Base-by-base conservation (phyloP, 2,797 vertebrate genomes). In the Brachyalestes nurse region DNA sequence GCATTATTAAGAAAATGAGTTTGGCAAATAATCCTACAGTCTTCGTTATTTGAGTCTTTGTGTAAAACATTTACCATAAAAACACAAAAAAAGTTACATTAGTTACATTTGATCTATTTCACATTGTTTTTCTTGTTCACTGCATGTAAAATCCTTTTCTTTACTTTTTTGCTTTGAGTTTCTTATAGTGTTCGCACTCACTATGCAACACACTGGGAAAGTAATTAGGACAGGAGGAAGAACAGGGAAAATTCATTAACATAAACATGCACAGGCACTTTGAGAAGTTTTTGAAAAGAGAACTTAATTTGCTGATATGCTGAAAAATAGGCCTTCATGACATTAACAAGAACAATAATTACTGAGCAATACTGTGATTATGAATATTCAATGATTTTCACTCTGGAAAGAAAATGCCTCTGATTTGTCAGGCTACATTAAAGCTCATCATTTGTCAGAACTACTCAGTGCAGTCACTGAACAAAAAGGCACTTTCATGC, bases 221-320 rank as follows among this genome's bases (percentile, higher is more conserved):
- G 34, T 76, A 79, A 70, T 73, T 73, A 79, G 79, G 79, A 64
- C 71, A 60, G 23, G 14, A 47, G 19, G 75, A 73, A 61, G 25
- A 40, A 40, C 38, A 28, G 17, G 47, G 34, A 62, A 51, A 34
- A n/a, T 9, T 14, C 28, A 67, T 67, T 67, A 45, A 45, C 19
- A 61, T 74, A 19, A 40, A 21, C 61, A 64, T 34, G 61, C 23
- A 61, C 23, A 61, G 23, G 38, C 10, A 23, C 23, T 61, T 61
- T 61, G 21, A 25, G 23, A 12, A 61, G 58, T 23, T 34, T 14
- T 19, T 38, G 23, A 14, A 61, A 61, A 61, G 2, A 60, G 21
- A 60, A 60, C 21, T 60, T 60, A 9, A 60, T 60, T 60, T 60
- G 57, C 57, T 12, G 8, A 23, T n/a, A 60, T 60, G 57, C 23